Evolutionary conservation across 1,140 invertebrate species (phyloP), one percentile per base, ranked within the genome.

Genomic region (Zaprionus capensis): DNA sequence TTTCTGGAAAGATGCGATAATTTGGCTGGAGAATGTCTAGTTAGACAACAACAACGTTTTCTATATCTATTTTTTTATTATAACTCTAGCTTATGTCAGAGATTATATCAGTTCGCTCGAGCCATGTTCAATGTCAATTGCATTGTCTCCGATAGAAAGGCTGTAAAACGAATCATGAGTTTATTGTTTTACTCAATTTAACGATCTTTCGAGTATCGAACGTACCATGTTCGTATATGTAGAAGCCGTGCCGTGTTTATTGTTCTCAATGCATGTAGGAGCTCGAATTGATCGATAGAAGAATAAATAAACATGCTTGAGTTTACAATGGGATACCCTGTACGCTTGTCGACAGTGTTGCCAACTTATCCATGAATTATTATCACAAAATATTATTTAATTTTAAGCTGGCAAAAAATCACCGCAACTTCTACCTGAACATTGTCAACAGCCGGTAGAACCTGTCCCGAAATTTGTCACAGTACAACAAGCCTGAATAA

Each of bases 61-160:
- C 38, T 69, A 38, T 68, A 63, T 44, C 38, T 41, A 46, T 55
- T 53, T 55, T 53, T 56, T 56, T 22, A 36, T 38, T 44, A 46
- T 26, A 24, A 63, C 46, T 44, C 15, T 56, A 26, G 36, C 65
- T 66, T 44, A 49, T 24, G 38, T 51, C 34, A 53, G 7, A 46
- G 57, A 61, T 62, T 24, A 4, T 36, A 31, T 28, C 24, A 41
- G 34, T 22, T 36, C 17, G 34, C 38, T n/a, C 38, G 20, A 63
- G 14, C 38, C 31, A 44, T 51, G 20, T 51, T 71, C 59, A 75
- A 75, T 75, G 67, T 70, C 72, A 75, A 75, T 51, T 71, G 59
- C 59, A 75, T 75, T 75, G 66, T 75, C 31, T 31, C 11, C n/a
- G 4, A 64, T 71, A 71, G 67, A 75, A 75, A 75, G 67, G 51